Percentiles rank a stretch among this genome's conserved stretches.
Evolutionary conservation across 2,113 vertebrate species (phyloP).

Genomic region (Osmerus mordax): DNA sequence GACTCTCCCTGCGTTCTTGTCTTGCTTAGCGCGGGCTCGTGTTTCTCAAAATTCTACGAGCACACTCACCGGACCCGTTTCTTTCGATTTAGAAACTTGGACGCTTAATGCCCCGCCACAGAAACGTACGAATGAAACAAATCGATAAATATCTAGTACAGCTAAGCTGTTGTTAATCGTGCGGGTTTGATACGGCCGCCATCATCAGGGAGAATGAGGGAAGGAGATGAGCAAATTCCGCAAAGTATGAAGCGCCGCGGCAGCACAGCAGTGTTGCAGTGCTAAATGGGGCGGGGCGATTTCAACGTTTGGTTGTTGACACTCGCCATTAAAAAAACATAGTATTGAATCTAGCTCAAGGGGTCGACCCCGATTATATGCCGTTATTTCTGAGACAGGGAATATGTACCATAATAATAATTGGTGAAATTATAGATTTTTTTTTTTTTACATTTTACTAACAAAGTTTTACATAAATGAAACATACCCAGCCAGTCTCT

Average conservation of each 20-base stretch:
- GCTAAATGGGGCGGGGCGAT: slow-evolving; percentile 20
- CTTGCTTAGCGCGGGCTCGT: slow-evolving; percentile 62
- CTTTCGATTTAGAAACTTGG: slow-evolving; percentile 18
- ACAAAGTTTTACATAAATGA: too few relatives aligned
- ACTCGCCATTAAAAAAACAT: neutral
- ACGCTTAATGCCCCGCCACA: neutral
- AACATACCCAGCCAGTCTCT: neutral
- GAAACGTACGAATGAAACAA: neutral
- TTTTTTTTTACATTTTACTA: too few relatives aligned
- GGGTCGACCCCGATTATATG: too few relatives aligned
- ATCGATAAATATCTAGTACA: neutral
- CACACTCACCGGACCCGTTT: slow-evolving; percentile 63
- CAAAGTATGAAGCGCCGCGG: neutral
- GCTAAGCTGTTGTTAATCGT: slow-evolving; percentile 8
- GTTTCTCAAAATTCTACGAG: slow-evolving; percentile 17
- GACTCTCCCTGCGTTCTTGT: slow-evolving; percentile 60
- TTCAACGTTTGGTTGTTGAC: neutral
- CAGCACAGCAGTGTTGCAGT: neutral
- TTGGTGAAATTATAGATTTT: too few relatives aligned
- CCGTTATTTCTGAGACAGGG: too few relatives aligned
- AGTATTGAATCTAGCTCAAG: neutral
- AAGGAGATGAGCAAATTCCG: neutral
- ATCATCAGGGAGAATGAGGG: slow-evolving; percentile 45
- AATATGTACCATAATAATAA: too few relatives aligned
- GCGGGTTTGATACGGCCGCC: slow-evolving; percentile 15